Evolutionary conservation across 2,888 invertebrate genomes (phyloP), one percentile per base, ranked within the genome.

Genomic region (Watsonalla binaria): DNA sequence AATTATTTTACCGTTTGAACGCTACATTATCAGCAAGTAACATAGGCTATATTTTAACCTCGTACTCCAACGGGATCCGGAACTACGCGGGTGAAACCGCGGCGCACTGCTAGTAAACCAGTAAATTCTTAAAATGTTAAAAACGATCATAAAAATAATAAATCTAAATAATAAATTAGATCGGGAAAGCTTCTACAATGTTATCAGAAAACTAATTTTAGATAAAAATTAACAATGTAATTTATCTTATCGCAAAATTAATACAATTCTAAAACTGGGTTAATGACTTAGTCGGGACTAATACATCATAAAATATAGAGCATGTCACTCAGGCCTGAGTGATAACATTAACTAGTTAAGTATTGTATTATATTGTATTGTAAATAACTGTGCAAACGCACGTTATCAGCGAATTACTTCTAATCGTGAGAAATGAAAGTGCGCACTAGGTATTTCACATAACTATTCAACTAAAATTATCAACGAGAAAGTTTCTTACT

Each of bases 271-370:
- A 14, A 15, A 49, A 14, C 9, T 49, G 37, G 49, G 49, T 39
- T 49, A 49, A 49, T 49, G 49, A 39, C 48, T 37, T 35, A 5
- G 37, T 49, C 15, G 13, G 37, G 37, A 49, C 37, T 14, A 11
- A 49, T 49, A 37, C 49, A 49, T 49, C 13, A 49, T 33, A 48
- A 48, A 35, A 49, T 39, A 13, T 49, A 49, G 49, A 49, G 13
- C 49, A 37, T 13, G 49, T 49, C 49, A 37, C 37, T 37, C 14
- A 11, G 7, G 35, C 7, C 13, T 11, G 49, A 49, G n/a, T 42
- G 42, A 42, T 42, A 42, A 42, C 11, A 42, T 42, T 42, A 5
- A 42, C 11, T 42, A 42, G 9, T 42, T 42, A 11, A 42, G 42
- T 24, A 24, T 24, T 24, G 24, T 24, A 24, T 24, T 24, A 24